phyloP scores from a whole-genome alignment of 2,797 vertebrate genomes.

The Antennarius maculatus region DNA sequence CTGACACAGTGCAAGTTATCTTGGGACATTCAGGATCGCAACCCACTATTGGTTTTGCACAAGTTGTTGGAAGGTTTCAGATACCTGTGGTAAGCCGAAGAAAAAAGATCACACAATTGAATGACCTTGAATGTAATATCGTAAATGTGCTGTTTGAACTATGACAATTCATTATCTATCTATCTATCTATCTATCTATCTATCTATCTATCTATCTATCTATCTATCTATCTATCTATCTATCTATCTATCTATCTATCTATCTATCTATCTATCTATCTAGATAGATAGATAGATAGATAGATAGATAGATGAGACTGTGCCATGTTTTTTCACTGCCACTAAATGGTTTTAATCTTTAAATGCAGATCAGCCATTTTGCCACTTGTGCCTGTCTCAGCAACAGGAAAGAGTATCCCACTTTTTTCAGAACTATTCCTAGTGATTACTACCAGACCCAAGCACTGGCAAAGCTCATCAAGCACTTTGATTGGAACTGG shows the following conservation, averaged over 20 bases:
- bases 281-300: too few species aligned
- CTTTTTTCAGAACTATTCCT: conserved; percentile 83
- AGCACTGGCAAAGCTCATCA: conserved; percentile 80
- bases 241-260: too few species aligned
- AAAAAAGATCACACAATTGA: not conserved
- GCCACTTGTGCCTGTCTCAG: conserved; percentile 82
- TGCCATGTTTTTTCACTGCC: not conserved
- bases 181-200: too few species aligned
- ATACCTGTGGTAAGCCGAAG: conserved; percentile 80
- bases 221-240: too few species aligned
- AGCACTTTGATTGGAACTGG: conserved; percentile 82
- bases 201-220: too few species aligned
- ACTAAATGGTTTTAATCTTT: conserved; percentile 20
- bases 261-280: too few species aligned
- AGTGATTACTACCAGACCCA: conserved; percentile 83
- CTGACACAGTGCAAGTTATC: conserved; percentile 74
- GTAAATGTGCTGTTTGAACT: not conserved
- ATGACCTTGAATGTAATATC: too few species aligned
- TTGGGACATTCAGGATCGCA: conserved; percentile 83
- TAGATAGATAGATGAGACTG: too few species aligned
- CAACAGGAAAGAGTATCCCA: conserved; percentile 77
- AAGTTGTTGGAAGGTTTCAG: conserved; percentile 75
- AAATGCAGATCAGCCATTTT: conserved; percentile 81
- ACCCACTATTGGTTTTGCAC: conserved; percentile 80
- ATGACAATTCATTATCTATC: too few species aligned